These are phyloP conservation scores for Morone saxatilis DNA, from an alignment of 2,113 vertebrate genomes.

Conservation along the genomic window DNA sequence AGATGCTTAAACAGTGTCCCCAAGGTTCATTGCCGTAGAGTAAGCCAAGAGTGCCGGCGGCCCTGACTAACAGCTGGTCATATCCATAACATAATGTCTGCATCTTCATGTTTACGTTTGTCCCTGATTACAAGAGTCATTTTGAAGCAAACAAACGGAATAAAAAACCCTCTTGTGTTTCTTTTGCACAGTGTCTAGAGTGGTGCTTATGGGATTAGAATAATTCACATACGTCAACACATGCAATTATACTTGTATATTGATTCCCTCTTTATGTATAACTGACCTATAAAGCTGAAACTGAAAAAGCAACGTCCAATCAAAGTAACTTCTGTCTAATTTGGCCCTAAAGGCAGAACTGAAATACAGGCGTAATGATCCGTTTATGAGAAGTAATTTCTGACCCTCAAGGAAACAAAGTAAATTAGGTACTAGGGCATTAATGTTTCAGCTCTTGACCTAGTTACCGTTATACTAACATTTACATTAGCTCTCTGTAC, in stretches of 20 bases:
- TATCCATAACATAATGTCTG: constrained; percentile 22
- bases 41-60: constrained; percentile 6
- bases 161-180: neutral
- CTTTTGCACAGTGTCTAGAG: neutral
- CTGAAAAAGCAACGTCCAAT: constrained; percentile 54
- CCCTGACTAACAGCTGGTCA: constrained; percentile 47
- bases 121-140: neutral
- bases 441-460: constrained; percentile 65
- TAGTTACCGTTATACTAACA: constrained; percentile 50
- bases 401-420: constrained; percentile 71
- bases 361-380: constrained; percentile 74
- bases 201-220: neutral
- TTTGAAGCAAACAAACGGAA: neutral
- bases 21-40: constrained; percentile 45
- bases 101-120: constrained; percentile 2
- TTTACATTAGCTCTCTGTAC: constrained; percentile 46
- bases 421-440: constrained; percentile 69
- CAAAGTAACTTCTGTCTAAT: constrained; percentile 72
- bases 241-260: constrained; percentile 23
- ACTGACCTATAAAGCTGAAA: constrained; percentile 41
- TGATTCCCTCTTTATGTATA: constrained; percentile 8
- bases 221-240: constrained; percentile 4
- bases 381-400: constrained; percentile 73
- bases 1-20: constrained; percentile 63
- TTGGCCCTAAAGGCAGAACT: constrained; percentile 60